Evolutionary conservation across 2,888 invertebrate species (phyloP).

Genomic region (Parascotia fuliginaria): DNA sequence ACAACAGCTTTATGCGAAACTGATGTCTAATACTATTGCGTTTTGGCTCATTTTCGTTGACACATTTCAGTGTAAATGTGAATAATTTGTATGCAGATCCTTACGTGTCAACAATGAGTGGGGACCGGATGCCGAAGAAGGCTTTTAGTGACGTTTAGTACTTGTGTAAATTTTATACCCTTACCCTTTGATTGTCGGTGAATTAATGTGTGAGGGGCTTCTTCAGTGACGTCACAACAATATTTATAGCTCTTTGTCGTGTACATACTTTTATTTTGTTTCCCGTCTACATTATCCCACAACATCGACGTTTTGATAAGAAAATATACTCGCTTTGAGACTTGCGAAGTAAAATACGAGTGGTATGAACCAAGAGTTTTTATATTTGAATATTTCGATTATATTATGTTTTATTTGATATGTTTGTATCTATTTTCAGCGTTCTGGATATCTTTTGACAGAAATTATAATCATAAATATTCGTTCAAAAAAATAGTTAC

Average conservation of each 20-base stretch:
- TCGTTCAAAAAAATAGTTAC: too few relatives aligned
- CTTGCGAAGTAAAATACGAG: too few relatives aligned
- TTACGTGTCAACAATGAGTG: conserved; percentile 53
- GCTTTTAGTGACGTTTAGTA: conserved; percentile 52
- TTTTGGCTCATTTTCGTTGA: conserved; percentile 21
- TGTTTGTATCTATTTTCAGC: too few relatives aligned
- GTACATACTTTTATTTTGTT: not conserved
- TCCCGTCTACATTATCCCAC: not conserved
- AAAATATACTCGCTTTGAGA: too few relatives aligned
- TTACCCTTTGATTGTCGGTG: conserved; percentile 39
- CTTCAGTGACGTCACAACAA: not conserved
- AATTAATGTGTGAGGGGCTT: conserved; percentile 31
- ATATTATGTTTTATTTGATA: too few relatives aligned
- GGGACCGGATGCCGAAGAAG: conserved; percentile 43
- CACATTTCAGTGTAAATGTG: conserved; percentile 22
- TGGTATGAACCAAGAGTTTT: too few relatives aligned
- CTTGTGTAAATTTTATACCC: conserved; percentile 53
- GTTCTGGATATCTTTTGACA: too few relatives aligned
- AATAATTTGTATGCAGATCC: conserved; percentile 57
- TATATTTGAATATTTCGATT: too few relatives aligned
- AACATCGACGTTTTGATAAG: not conserved
- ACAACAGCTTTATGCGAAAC: not conserved
- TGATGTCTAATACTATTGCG: not conserved
- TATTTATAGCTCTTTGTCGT: not conserved
- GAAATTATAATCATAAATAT: too few relatives aligned